Evolutionary conservation across 2,888 invertebrate species (phyloP).

Genomic region (Odontocolon sp.): DNA sequence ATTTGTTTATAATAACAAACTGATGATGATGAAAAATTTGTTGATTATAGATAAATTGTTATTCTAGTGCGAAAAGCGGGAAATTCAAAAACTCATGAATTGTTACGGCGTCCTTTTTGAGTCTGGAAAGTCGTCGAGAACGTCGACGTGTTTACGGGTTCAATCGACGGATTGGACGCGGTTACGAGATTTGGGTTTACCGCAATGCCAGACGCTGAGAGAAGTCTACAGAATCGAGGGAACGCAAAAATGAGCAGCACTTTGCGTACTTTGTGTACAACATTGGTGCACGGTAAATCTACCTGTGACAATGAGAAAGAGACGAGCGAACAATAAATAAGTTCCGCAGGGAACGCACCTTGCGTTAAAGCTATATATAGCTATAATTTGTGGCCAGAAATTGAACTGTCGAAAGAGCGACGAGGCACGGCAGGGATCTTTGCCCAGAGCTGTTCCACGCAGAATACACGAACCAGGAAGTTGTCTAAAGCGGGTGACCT

Average conservation of each 20-base stretch:
- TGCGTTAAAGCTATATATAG: constrained; percentile 61
- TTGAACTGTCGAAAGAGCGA: constrained; percentile 61
- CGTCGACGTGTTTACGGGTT: constrained; percentile 45
- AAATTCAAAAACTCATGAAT: background rate
- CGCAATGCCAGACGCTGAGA: constrained; percentile 64
- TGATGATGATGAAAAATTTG: too few species aligned
- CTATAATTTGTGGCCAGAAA: constrained; percentile 69
- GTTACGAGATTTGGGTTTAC: constrained; percentile 74
- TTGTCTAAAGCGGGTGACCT: constrained; percentile 58
- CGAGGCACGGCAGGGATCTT: constrained; percentile 59
- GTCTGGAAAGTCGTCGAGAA: background rate
- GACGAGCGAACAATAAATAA: constrained; percentile 43
- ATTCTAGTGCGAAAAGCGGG: too few species aligned
- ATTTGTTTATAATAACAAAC: too few species aligned
- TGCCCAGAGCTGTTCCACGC: background rate
- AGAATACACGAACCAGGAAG: constrained; percentile 61
- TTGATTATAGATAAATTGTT: too few species aligned
- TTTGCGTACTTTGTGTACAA: constrained; percentile 27
- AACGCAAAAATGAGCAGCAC: constrained; percentile 19
- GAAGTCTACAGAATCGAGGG: constrained; percentile 46
- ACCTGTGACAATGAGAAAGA: constrained; percentile 53
- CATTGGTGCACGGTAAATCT: constrained; percentile 18
- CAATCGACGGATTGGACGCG: constrained; percentile 66
- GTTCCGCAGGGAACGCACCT: constrained; percentile 61
- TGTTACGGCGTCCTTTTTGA: background rate